phyloP scores from a whole-genome alignment of 2,888 invertebrate genomes.

The Tenthredo mesomela region DNA sequence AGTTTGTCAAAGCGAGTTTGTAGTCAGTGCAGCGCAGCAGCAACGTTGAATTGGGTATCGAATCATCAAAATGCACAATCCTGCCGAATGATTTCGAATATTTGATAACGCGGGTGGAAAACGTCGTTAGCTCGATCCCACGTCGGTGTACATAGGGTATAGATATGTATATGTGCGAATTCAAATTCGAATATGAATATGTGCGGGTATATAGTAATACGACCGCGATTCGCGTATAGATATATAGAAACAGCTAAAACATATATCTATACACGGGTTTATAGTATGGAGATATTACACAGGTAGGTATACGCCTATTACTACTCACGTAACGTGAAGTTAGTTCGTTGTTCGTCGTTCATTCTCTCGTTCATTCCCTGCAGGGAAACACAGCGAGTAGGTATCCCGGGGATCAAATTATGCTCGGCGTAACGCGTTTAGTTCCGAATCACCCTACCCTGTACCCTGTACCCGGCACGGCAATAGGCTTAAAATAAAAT shows the following conservation, averaged over 20 bases:
- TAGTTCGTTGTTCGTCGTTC: background rate
- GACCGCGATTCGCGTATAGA: background rate
- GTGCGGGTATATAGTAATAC: slow-evolving; percentile 46
- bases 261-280: background rate
- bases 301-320: too few species aligned
- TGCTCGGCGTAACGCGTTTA: slow-evolving; percentile 48
- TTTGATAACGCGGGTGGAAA: slow-evolving; percentile 76
- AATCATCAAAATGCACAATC: slow-evolving; percentile 76
- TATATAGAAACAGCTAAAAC: background rate
- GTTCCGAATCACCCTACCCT: slow-evolving; percentile 44
- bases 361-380: background rate
- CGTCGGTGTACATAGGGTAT: slow-evolving; percentile 53
- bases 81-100: slow-evolving; percentile 76
- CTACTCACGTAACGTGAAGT: background rate
- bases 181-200: slow-evolving; percentile 56
- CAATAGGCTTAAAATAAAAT: slow-evolving; percentile 28
- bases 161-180: slow-evolving; percentile 55
- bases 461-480: background rate
- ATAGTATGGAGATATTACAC: background rate
- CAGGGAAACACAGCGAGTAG: background rate
- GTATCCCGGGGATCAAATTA: slow-evolving; percentile 27
- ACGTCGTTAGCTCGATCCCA: slow-evolving; percentile 44
- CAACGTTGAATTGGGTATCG: slow-evolving; percentile 61
- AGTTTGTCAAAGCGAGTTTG: slow-evolving; percentile 36
- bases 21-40: background rate